Percentiles rank a stretch among this genome's conserved stretches.
These are phyloP conservation scores for Sebastes fasciatus DNA, from an alignment of 2,113 vertebrate species.

Conservation along the genomic window DNA sequence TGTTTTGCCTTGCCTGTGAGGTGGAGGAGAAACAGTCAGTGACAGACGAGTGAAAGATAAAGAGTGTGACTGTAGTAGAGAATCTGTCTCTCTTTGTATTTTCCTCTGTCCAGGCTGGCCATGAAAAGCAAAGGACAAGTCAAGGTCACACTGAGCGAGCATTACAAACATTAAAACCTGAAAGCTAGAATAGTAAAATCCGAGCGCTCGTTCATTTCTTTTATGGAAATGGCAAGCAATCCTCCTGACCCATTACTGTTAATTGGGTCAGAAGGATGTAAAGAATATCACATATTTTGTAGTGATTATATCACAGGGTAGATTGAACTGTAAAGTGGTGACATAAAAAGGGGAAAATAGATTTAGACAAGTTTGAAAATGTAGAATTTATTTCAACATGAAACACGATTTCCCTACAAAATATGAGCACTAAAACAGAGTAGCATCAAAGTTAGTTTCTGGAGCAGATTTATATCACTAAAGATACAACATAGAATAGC, in stretches of 20 bases:
- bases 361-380: conserved; percentile 28
- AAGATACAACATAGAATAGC: conserved; percentile 3
- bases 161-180: conserved; percentile 58
- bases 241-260: conserved; percentile 38
- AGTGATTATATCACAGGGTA: conserved; percentile 25
- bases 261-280: conserved; percentile 57
- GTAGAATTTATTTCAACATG: background rate
- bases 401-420: conserved; percentile 20
- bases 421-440: background rate
- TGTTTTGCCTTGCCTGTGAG: conserved; percentile 66
- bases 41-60: conserved; percentile 74
- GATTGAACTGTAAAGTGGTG: conserved; percentile 34
- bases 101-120: conserved; percentile 31
- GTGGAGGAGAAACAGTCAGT: conserved; percentile 74
- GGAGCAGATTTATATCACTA: conserved; percentile 22
- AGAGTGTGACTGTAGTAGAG: conserved; percentile 28
- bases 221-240: conserved; percentile 58
- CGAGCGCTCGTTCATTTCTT: conserved; percentile 49
- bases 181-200: conserved; percentile 59
- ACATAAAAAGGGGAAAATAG: conserved; percentile 22
- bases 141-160: conserved; percentile 57
- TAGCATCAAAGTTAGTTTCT: conserved; percentile 13
- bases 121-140: conserved; percentile 36
- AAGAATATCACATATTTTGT: conserved; percentile 38
- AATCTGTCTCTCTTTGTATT: conserved; percentile 37